These are phyloP conservation scores for Grapholita molesta DNA, from an alignment of 1,140 invertebrate species.

Conservation along the genomic window DNA sequence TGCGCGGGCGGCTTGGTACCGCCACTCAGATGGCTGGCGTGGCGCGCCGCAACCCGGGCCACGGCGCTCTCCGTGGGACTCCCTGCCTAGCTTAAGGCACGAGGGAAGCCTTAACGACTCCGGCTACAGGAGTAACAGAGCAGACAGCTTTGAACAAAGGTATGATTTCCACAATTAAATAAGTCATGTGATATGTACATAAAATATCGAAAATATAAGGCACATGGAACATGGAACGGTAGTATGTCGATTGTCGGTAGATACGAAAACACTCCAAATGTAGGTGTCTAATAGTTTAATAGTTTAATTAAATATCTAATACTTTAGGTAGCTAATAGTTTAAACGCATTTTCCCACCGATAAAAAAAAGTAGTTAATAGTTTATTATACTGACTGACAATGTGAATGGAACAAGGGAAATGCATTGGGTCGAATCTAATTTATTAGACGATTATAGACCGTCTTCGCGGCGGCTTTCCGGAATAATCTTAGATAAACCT, in stretches of 20 bases:
- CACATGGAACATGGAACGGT: too few species aligned
- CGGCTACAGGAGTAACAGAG: constrained; percentile 90
- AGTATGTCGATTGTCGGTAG: too few species aligned
- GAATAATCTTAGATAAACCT: neutral
- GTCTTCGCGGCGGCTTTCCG: neutral
- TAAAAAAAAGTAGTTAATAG: neutral
- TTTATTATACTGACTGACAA: neutral
- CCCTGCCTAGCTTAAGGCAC: constrained; percentile 88
- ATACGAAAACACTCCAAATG: too few species aligned
- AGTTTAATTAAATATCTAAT: too few species aligned
- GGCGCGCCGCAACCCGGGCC: constrained; percentile 82
- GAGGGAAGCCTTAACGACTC: constrained; percentile 90
- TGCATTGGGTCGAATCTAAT: neutral
- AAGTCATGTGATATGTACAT: too few species aligned
- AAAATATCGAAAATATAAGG: too few species aligned
- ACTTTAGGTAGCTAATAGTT: too few species aligned
- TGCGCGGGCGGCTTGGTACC: constrained; percentile 90
- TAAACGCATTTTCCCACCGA: neutral
- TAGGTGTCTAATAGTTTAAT: too few species aligned
- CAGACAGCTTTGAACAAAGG: constrained; percentile 92
- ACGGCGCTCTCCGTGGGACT: constrained; percentile 90
- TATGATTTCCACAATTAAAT: constrained; percentile 47
- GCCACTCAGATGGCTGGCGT: constrained; percentile 92
- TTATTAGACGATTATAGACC: neutral
- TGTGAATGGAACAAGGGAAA: neutral